Evolutionary conservation across 2,888 invertebrate genomes (phyloP), one percentile per base, ranked within the genome.

Genomic region (Polylopha cassiicola): DNA sequence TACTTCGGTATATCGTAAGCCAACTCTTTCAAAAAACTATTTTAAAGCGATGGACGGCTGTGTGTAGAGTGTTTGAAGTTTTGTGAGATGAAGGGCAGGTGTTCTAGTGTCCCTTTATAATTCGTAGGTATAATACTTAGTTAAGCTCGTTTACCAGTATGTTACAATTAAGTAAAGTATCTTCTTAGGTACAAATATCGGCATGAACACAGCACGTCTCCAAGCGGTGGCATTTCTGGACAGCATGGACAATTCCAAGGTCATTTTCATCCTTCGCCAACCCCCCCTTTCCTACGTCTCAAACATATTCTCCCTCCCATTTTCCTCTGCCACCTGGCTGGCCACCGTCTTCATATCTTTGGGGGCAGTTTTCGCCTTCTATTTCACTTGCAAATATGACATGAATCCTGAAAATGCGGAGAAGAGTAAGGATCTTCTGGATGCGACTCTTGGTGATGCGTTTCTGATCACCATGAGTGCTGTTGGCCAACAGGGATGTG

Each of bases 231-330:
- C 81, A 0, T 88, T 77, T 57, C 73, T 87, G 0, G 84, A 87
- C 24, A 65, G 73, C 24, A 67, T 87, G 2, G 76, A 81, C 0
- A 79, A 78, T 1, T 81, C 85, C 13, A 61, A 54, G 2, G 61
- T 72, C 0, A 74, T 77, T 21, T 90, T 91, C 58, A 64, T 92
- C 44, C 90, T 91, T 64, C 88, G 89, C 1, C 88, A 89, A 53
- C 91, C 91, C 0, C 87, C 90, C 0, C 71, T 92, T 1, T 89
- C 91, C 0, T 88, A 87, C 44, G 87, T 90, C 0, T 73, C 86
- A 23, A 92, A 92, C 51, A 87, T 92, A 36, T 91, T 89, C 67
- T 80, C 85, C 1, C 67, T 91, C 28, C 90, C 91, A 0, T 91
- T 92, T 61, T 78, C 87, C 2, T 63, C 58, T 1, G 64, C 69